phyloP scores from a whole-genome alignment of 2,888 invertebrate genomes.

The Calliphora vomitoria region DNA sequence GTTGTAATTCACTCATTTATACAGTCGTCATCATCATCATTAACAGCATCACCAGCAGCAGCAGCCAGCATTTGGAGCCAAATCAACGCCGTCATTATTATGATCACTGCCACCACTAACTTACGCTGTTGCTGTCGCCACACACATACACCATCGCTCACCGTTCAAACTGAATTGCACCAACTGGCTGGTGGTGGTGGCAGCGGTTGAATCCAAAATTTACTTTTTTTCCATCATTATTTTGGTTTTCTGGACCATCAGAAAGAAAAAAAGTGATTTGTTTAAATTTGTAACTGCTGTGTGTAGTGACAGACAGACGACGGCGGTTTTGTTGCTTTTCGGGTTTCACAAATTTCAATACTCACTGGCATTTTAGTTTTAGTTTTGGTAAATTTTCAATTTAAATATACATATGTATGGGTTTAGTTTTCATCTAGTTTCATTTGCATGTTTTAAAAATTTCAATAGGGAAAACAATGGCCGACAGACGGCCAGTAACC shows the following conservation, averaged over 20 bases:
- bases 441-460: slow-evolving; percentile 2
- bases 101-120: slow-evolving; percentile 22
- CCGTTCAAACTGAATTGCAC: slow-evolving; percentile 14
- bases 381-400: slow-evolving; percentile 20
- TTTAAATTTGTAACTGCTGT: slow-evolving; percentile 67
- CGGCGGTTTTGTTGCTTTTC: slow-evolving; percentile 38
- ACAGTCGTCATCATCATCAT: slow-evolving; percentile 41
- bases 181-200: slow-evolving; percentile 16
- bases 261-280: slow-evolving; percentile 43
- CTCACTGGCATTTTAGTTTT: slow-evolving; percentile 2
- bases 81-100: slow-evolving; percentile 28
- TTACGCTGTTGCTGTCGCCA: slow-evolving; percentile 5
- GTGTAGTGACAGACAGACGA: background rate
- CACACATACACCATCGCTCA: background rate
- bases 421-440: background rate
- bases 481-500: background rate
- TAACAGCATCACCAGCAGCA: background rate
- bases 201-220: slow-evolving; percentile 4
- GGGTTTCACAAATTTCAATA: slow-evolving; percentile 26
- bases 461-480: background rate
- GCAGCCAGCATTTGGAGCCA: slow-evolving; percentile 6
- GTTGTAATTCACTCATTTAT: slow-evolving; percentile 22
- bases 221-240: background rate
- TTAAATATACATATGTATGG: background rate
- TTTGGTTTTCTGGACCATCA: slow-evolving; percentile 33